phyloP scores from a whole-genome alignment of 2,113 vertebrate genomes.

The Ia io region DNA sequence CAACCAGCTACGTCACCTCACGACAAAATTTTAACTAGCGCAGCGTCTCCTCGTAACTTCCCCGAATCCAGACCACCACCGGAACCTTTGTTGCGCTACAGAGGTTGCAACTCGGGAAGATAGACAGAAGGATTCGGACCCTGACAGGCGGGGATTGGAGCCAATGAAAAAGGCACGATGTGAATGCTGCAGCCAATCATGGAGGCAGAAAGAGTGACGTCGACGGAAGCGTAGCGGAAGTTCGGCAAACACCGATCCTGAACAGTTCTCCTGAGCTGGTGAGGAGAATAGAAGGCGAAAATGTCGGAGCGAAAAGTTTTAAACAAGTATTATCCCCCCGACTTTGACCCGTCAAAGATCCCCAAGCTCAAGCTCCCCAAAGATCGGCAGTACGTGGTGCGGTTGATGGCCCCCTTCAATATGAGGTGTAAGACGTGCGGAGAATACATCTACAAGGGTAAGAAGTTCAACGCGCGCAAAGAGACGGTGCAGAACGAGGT shows the following conservation, averaged over 20 bases:
- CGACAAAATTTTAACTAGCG: background rate
- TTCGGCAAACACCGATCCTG: accelerated
- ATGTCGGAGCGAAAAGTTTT: conserved; percentile 96
- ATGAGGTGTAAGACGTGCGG: conserved; percentile 92
- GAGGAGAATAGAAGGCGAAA: background rate
- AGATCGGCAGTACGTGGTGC: conserved; percentile 77
- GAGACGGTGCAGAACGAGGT: conserved; percentile 95
- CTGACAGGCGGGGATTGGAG: background rate
- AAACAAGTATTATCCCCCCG: conserved; percentile 97
- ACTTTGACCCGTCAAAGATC: conserved; percentile 95
- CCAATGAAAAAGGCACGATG: background rate
- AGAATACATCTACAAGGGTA: conserved; percentile 97
- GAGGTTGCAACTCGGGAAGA: background rate
- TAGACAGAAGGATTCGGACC: accelerated
- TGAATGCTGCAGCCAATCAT: accelerated
- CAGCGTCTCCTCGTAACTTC: accelerated
- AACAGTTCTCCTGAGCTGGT: accelerated
- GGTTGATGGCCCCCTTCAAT: background rate
- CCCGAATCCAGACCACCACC: accelerated
- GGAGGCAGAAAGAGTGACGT: background rate
- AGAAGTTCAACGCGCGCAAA: conserved; percentile 97
- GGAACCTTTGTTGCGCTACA: background rate
- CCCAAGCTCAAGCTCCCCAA: conserved; percentile 92
- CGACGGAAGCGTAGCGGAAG: accelerated
- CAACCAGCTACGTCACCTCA: accelerated